Evolutionary conservation across 2,888 invertebrate species (phyloP), one percentile per base, ranked within the genome.

Genomic region (Serripes groenlandicus): DNA sequence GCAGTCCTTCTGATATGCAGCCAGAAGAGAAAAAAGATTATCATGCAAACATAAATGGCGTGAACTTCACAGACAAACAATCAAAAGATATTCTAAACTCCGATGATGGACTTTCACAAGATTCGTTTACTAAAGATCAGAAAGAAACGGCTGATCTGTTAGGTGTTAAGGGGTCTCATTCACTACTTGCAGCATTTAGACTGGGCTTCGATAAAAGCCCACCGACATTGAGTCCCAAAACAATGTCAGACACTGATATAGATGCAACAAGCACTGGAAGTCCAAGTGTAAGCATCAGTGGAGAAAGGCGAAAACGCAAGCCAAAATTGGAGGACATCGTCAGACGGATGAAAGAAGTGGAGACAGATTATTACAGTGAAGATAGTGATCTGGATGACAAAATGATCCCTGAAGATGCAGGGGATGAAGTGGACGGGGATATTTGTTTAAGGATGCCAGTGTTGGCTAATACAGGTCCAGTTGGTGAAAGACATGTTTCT

Each of bases 271-370:
- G 86, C 52, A 83, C 86, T 15, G 86, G 83, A 34, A 86, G 86
- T 75, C 86, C 86, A 2, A 86, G 86, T 54, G 74, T 86, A 2
- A 85, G 85, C 34, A 18, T 86, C 0, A 84, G 70, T 42, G 84
- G 86, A 11, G 88, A 89, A 75, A 84, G 89, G 71, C 88, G 90
- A 32, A 83, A 91, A 66, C 80, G 93, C 18, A 93, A 93, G 74
- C 92, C 90, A 18, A 92, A 92, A n/a, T 69, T 91, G 1, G 93
- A 92, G 71, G 93, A 92, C 79, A 93, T 93, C 49, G 92, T 93
- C 0, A 81, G 93, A 0, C 75, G 91, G 28, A 91, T 91, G 88
- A 88, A 89, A 81, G 87, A 89, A 78, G 88, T 89, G 1, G 90
- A 90, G 26, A 89, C 91, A 15, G 86, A 87, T 49, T 91, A 91